These are phyloP conservation scores for Himalopsyche anomala DNA, from an alignment of 2,888 invertebrate genomes.

Conservation along the genomic window DNA sequence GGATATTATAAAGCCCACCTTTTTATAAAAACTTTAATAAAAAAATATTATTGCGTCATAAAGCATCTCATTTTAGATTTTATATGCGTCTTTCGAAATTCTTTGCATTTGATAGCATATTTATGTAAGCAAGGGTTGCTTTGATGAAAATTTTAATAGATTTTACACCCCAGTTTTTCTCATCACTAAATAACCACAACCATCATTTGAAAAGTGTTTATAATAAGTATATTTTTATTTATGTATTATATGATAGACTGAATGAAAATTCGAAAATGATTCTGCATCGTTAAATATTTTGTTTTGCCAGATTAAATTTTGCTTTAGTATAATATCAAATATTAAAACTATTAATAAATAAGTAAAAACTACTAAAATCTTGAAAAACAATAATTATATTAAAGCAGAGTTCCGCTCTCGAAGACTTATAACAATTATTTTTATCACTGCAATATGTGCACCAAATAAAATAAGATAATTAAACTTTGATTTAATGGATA, in stretches of 20 bases:
- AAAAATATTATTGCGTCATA: conserved; percentile 33
- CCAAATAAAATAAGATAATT: too few species aligned
- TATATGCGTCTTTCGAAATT: conserved; percentile 15
- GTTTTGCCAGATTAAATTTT: too few species aligned
- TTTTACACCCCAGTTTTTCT: not conserved
- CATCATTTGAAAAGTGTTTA: not conserved
- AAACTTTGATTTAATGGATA: too few species aligned
- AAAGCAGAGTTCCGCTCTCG: too few species aligned
- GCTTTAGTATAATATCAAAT: too few species aligned
- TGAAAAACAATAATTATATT: too few species aligned
- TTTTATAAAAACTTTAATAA: not conserved
- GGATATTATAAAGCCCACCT: conserved; percentile 8
- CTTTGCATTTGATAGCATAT: conserved; percentile 25
- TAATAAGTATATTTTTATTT: not conserved
- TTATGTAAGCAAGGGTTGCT: not conserved
- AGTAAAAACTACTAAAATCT: too few species aligned
- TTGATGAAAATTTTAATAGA: conserved; percentile 34
- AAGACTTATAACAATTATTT: too few species aligned
- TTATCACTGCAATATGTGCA: too few species aligned
- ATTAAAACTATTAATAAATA: too few species aligned
- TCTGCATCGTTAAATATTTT: too few species aligned
- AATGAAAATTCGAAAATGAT: too few species aligned
- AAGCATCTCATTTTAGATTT: conserved; percentile 19
- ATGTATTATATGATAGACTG: not conserved
- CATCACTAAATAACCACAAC: not conserved